Evolutionary conservation across 2,888 invertebrate genomes (phyloP), one percentile per base, ranked within the genome.

Genomic region (Neocrepidodera transversa): DNA sequence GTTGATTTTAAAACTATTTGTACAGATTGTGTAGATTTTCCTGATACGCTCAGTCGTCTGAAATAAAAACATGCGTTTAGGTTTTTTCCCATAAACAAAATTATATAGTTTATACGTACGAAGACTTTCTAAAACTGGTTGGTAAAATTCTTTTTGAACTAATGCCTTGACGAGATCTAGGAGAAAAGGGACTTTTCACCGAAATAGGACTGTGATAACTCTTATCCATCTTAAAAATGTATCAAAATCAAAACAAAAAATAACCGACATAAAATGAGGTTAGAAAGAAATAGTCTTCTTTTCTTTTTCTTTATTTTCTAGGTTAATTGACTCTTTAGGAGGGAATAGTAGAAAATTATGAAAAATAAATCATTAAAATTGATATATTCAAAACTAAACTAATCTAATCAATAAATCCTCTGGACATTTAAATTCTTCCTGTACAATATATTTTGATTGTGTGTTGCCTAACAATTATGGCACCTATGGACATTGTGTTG

Each of bases 1-100:
- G 88, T 84, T 0, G 92, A 89, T 70, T 91, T 89, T 69, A 89
- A 86, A 38, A 94, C 85, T 5, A 93, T 83, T 79, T 92, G 89
- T 13, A 90, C 85, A 0, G 88, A 86, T 69, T 88, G 88, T 59
- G 83, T 85, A 0, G 87, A 85, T 60, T 86, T 83, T 17, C 84
- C 86, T 0, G 87, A 86, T 0, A 84, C 71, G 68, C 85, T 86
- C 38, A 82, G 78, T 40, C 83, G 80, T 28, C 84, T 84, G 63
- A 58, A 79, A 77, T 17, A 50, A 35, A 43, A 52, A n/a, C n/a
- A n/a, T 38, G 53, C 11, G 20, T 49, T 18, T 10, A 48, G 8
- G 23, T 13, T 42, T 26, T 42, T 11, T 5, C 7, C 10, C 7
- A 23, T 35, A 38, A 54, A 48, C 32, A 56, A 23, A 32, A 47